Evolutionary conservation across 1,140 invertebrate genomes (phyloP), one percentile per base, ranked within the genome.

Genomic region (Drosophila persimilis): DNA sequence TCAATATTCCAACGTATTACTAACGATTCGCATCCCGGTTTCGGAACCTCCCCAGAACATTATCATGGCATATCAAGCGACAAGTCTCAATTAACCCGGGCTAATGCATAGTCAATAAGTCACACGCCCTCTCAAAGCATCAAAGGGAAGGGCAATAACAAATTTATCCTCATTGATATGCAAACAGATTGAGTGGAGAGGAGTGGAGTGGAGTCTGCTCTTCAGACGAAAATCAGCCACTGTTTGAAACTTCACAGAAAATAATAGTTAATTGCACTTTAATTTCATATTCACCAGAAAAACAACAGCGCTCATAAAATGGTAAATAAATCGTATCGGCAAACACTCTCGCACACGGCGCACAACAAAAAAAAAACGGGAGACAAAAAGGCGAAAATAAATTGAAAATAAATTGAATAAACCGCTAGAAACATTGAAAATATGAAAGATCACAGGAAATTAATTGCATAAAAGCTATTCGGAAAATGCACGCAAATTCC

Each of bases 401-500:
- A 73, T 64, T 73, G 51, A 50, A 74, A 58, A 52, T 74, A 58
- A 46, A 66, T 55, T 73, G 47, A 74, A 74, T 74, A 73, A 58
- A 29, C 44, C 56, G 26, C 35, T 47, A 20, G 43, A 57, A 45
- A 56, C 54, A 45, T 48, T 58, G 60, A 20, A 73, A 74, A 55
- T 44, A 50, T 31, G 47, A 39, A 51, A 58, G 65, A 69, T 69
- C 65, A 66, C 62, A 69, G 50, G 63, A 43, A 44, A 55, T 74
- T 74, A 74, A 74, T 74, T 59, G 45, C 60, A 74, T 74, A 31
- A 77, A 70, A 78, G 64, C 61, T 61, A 51, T 55, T 52, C 47
- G 43, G 41, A 73, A 64, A 22, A 45, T 81, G 71, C 62, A 77
- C 73, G 73, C 73, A 81, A 77, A 81, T 77, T 58, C 29, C 47